Evolutionary conservation across 2,888 invertebrate genomes (phyloP).

Genomic region (Epistrophe grossulariae): DNA sequence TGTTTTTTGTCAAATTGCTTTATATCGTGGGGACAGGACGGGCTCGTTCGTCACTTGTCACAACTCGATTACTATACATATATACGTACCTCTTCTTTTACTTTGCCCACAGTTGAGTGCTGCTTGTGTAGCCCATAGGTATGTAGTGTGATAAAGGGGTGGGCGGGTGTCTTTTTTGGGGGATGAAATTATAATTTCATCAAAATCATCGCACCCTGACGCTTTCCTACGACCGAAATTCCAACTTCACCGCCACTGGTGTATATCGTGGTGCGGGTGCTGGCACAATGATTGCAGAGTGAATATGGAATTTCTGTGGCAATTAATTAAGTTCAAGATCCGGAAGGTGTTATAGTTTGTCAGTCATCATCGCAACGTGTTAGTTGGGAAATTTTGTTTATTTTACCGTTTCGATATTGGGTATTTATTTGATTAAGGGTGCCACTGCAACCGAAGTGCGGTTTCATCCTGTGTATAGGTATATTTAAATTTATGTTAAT

Average conservation of each 20-base stretch:
- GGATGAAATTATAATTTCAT: conserved; percentile 75
- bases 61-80: conserved; percentile 66
- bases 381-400: conserved; percentile 62
- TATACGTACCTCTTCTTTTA: conserved; percentile 59
- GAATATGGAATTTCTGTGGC: conserved; percentile 68
- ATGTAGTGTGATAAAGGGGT: background rate
- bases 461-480: conserved; percentile 42
- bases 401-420: conserved; percentile 71
- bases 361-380: conserved; percentile 43
- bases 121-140: background rate
- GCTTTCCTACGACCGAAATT: conserved; percentile 42
- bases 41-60: conserved; percentile 68
- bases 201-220: conserved; percentile 75
- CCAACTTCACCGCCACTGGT: conserved; percentile 9
- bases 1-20: conserved; percentile 48
- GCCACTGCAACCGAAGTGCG: conserved; percentile 42
- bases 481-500: conserved; percentile 73
- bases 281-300: conserved; percentile 28
- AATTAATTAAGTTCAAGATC: conserved; percentile 76
- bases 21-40: conserved; percentile 25
- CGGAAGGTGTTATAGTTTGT: conserved; percentile 70
- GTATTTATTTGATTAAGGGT: conserved; percentile 75
- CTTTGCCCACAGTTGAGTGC: conserved; percentile 24
- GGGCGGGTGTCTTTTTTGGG: conserved; percentile 23
- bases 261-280: background rate